A percentile compares a stretch with the other conserved stretches of the same genome.
phyloP scores from a whole-genome alignment of 2,113 vertebrate genomes.

The Propithecus coquereli region DNA sequence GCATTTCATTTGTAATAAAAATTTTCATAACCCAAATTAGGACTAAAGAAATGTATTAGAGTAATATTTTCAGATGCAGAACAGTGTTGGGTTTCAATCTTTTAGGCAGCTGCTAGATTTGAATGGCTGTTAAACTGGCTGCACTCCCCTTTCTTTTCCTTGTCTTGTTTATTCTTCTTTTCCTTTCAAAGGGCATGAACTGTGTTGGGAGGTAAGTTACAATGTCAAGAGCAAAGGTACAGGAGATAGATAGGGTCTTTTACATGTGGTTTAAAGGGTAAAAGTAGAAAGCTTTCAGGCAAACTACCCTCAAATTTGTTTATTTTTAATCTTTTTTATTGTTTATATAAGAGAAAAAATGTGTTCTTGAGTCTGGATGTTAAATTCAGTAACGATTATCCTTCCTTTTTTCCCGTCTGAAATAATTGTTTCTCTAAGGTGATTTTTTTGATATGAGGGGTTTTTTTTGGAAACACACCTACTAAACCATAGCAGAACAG shows the following conservation, averaged over 20 bases:
- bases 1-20: neutral
- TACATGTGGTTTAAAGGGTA: neutral
- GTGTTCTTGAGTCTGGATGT: neutral
- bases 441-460: neutral
- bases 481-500: neutral
- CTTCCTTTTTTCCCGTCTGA: neutral
- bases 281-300: neutral
- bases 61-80: neutral
- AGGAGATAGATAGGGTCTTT: neutral
- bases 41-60: neutral
- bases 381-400: neutral
- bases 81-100: neutral
- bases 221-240: neutral
- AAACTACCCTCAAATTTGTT: neutral
- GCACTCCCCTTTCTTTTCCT: neutral
- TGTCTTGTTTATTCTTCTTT: neutral
- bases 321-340: neutral
- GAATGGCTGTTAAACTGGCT: neutral
- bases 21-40: neutral
- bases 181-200: neutral
- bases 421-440: neutral
- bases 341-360: neutral
- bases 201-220: neutral
- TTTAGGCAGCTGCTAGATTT: neutral
- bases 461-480: neutral